Evolutionary conservation across 2,797 vertebrate genomes (phyloP).

Genomic region (Masticophis lateralis): DNA sequence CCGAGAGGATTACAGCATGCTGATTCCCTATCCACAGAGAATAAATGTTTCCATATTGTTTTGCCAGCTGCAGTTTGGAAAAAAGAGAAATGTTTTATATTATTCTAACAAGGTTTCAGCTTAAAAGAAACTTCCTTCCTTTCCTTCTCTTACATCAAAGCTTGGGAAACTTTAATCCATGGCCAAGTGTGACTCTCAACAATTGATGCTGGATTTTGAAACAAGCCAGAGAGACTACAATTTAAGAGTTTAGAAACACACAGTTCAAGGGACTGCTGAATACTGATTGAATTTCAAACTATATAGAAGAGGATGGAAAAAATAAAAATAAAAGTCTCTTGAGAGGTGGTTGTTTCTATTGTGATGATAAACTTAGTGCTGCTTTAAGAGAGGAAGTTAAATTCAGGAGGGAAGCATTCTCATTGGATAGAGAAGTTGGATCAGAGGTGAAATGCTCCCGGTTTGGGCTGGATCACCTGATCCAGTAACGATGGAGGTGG

Average conservation of each 20-base stretch:
- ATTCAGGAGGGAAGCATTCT: background rate
- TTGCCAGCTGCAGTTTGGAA: background rate
- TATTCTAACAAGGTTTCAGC: background rate
- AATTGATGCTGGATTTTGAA: background rate
- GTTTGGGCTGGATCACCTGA: too few relatives aligned
- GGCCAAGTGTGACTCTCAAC: background rate
- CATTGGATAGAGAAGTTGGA: background rate
- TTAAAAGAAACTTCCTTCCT: background rate
- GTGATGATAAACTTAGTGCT: background rate
- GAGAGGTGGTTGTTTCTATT: background rate
- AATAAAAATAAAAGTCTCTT: background rate
- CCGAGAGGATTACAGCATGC: background rate
- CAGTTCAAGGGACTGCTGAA: background rate
- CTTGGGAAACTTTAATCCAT: background rate
- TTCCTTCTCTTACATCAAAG: background rate
- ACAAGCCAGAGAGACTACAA: background rate
- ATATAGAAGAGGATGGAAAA: background rate
- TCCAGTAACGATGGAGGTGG: too few relatives aligned
- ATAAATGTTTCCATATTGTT: background rate
- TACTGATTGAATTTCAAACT: background rate
- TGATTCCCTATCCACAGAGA: background rate
- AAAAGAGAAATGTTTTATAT: background rate
- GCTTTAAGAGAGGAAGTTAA: background rate
- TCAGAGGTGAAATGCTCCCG: too few relatives aligned
- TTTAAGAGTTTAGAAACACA: background rate